A percentile compares a stretch with the other conserved stretches of the same genome.
Evolutionary conservation across 2,888 invertebrate genomes (phyloP).

Genomic region (Dascillus cervinus): DNA sequence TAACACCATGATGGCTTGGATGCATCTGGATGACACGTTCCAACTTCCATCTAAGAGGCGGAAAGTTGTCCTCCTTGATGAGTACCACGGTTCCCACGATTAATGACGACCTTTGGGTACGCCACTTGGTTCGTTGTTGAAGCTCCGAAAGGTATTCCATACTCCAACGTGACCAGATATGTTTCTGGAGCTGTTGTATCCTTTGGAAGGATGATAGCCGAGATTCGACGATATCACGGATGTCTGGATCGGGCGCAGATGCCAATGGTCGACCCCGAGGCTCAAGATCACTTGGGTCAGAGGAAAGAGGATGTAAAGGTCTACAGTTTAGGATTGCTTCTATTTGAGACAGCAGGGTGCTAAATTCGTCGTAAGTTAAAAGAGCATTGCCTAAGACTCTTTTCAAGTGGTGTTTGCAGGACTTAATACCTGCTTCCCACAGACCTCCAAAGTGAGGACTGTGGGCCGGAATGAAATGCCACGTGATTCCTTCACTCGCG

Average conservation of each 20-base stretch:
- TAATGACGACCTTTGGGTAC: constrained; percentile 10
- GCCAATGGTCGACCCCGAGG: constrained; percentile 21
- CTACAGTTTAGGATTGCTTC: constrained; percentile 16
- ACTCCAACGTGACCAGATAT: constrained; percentile 20
- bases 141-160: constrained; percentile 22
- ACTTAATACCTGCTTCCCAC: not conserved
- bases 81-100: constrained; percentile 25
- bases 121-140: constrained; percentile 17
- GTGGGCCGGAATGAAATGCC: constrained; percentile 23
- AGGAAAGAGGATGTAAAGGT: constrained; percentile 15
- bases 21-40: not conserved
- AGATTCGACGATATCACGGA: constrained; percentile 12
- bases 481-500: constrained; percentile 9
- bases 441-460: constrained; percentile 21
- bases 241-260: constrained; percentile 19
- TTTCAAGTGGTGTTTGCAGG: not conserved
- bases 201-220: constrained; percentile 19
- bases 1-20: not conserved
- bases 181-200: constrained; percentile 16
- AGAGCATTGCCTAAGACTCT: not conserved
- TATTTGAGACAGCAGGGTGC: constrained; percentile 19
- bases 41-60: constrained; percentile 24
- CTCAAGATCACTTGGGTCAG: constrained; percentile 19
- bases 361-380: constrained; percentile 12
- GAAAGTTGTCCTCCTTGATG: constrained; percentile 24